These are phyloP conservation scores for Xiphophorus birchmanni DNA, from an alignment of 2,797 vertebrate genomes.

Conservation along the genomic window DNA sequence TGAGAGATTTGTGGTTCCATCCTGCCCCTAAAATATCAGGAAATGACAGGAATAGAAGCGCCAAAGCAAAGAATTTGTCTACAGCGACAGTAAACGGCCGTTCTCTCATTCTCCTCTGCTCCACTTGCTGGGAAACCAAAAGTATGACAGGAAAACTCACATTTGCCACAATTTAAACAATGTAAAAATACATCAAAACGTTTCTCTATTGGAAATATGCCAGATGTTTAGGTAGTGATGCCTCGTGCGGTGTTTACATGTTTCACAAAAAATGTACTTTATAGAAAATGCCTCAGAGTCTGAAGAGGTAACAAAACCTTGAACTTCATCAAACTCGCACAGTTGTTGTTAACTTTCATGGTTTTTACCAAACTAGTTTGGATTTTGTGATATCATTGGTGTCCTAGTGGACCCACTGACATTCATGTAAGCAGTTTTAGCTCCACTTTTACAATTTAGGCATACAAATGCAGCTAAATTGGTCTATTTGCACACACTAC, in stretches of 20 bases:
- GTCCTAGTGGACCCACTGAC: too few species aligned
- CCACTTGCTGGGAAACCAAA: neutral
- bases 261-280: neutral
- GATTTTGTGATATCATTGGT: too few species aligned
- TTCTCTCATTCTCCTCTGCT: neutral
- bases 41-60: constrained; percentile 30
- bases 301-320: neutral
- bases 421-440: neutral
- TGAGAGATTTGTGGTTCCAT: constrained; percentile 7
- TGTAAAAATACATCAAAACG: neutral
- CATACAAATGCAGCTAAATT: neutral
- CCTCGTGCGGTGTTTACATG: neutral
- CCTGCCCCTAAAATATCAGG: constrained; percentile 25
- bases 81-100: neutral
- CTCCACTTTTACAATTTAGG: neutral
- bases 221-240: neutral
- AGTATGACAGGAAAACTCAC: neutral
- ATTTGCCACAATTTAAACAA: neutral
- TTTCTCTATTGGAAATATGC: neutral
- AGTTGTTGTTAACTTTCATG: neutral
- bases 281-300: neutral
- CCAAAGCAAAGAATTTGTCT: constrained; percentile 1
- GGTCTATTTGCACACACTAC: neutral
- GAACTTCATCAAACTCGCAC: neutral
- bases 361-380: neutral